Percentiles rank a stretch among this genome's conserved stretches.
Evolutionary conservation across 2,797 vertebrate species (phyloP).

Genomic region (Setipinna tenuifilis): DNA sequence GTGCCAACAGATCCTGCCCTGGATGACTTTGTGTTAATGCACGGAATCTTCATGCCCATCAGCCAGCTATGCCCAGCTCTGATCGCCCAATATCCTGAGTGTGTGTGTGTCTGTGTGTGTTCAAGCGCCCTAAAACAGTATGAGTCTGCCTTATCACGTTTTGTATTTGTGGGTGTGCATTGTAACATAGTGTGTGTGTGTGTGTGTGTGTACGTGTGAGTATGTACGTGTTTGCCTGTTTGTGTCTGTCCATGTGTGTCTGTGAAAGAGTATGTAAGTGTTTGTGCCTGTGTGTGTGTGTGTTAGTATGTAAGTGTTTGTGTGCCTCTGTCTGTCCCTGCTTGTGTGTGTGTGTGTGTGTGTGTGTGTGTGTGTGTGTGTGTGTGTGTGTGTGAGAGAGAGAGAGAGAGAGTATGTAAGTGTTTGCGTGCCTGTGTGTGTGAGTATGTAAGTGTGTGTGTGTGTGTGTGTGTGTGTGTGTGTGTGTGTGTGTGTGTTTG

Average conservation of each 20-base stretch:
- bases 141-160: no score
- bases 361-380: constrained; percentile 4
- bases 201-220: no score
- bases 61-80: constrained; percentile 91
- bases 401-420: not conserved
- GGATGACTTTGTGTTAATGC: constrained; percentile 97
- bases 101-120: not conserved
- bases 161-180: no score
- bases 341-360: not conserved
- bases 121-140: no score
- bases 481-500: no score
- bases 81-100: constrained; percentile 97
- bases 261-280: not conserved
- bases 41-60: constrained; percentile 97
- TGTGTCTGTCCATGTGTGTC: no score
- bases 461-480: no score
- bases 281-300: not conserved
- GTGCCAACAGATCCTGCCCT: constrained; percentile 83
- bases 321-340: no score
- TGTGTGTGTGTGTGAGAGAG: not conserved
- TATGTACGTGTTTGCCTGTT: no score
- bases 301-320: not conserved
- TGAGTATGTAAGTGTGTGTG: not conserved
- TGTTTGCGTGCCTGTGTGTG: not conserved
- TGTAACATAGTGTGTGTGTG: no score